Evolutionary conservation across 2,113 vertebrate species (phyloP), one percentile per base, ranked within the genome.

Genomic region (Pterophyllum scalare): DNA sequence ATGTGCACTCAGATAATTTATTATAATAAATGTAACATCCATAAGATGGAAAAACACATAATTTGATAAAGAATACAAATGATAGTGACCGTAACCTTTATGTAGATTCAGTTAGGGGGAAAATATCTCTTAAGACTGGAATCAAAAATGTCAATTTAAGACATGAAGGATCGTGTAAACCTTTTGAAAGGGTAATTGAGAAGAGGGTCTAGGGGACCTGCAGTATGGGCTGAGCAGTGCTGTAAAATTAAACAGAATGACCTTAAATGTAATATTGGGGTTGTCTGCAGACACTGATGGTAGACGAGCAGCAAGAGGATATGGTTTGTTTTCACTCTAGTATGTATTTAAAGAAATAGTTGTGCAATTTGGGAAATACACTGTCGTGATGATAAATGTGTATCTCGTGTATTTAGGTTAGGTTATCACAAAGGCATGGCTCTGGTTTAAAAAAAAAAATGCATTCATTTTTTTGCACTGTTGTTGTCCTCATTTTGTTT

Each of bases 141-240:
- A 77, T 80, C 20, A 33, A 46, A 86, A 79, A 82, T 84, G 78
- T 77, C 79, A 77, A 26, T 10, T 38, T 28, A 59, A 67, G 43
- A 76, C 57, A 65, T 82, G 67, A 79, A 24, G 79, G 70, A 82
- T 77, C 15, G 52, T 40, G 26, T 52, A 49, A 74, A 83, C 72
- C 77, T 80, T 80, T 87, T 12, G 14, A 85, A 83, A 59, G 43
- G 62, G 77, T 72, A 82, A 82, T 75, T 79, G 60, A 58, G 59
- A 17, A 83, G 31, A 38, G 3, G 20, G 35, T 83, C 22, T 38
- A n/a, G 64, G 59, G 20, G 26, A 67, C 20, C 46, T 79, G 26
- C 60, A 49, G 43, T 52, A 33, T 77, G 24, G 1, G 10, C 14
- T 14, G 62, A 65, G 43, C 24, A 40, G 1, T 20, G 24, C 4